A percentile compares a stretch with the other conserved stretches of the same genome.
Conservation (phyloP, 2,797 vertebrate species). For the Urocyon cinereoargenteus region DNA sequence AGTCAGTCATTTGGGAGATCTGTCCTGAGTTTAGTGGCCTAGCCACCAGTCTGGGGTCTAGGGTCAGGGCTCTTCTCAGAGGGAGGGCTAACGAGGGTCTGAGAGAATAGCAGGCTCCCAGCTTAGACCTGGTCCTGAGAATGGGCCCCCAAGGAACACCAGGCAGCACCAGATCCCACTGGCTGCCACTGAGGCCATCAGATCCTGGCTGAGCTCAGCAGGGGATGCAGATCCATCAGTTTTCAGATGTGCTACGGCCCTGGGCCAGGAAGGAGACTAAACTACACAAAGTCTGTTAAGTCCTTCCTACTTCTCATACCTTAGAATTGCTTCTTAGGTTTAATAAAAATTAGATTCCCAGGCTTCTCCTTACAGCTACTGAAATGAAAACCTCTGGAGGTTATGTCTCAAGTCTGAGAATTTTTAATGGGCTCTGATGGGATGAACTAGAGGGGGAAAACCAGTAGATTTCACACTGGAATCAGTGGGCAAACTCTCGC, state of each 20-base stretch:
- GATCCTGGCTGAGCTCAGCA: neutral
- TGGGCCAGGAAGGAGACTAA: neutral
- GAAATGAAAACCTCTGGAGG: neutral
- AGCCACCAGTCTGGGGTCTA: neutral
- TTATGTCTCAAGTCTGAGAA: neutral
- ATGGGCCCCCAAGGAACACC: neutral
- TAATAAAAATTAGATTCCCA: neutral
- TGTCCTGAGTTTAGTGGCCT: neutral
- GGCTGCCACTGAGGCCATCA: neutral
- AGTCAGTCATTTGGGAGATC: neutral
- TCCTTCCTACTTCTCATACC: neutral
- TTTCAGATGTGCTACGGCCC: neutral
- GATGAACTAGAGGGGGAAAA: neutral
- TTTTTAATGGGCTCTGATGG: neutral
- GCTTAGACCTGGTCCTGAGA: neutral
- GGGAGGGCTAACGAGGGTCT: neutral
- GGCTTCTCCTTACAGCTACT: neutral
- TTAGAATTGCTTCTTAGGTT: neutral
- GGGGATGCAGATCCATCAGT: accelerated
- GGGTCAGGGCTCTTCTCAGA: neutral
- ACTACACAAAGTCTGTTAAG: neutral
- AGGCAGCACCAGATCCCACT: neutral
- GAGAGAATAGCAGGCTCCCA: neutral
- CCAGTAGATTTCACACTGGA: neutral
- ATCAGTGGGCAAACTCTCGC: neutral